Evolutionary conservation across 2,113 vertebrate species (phyloP).

Genomic region (Takifugu bimaculatus): DNA sequence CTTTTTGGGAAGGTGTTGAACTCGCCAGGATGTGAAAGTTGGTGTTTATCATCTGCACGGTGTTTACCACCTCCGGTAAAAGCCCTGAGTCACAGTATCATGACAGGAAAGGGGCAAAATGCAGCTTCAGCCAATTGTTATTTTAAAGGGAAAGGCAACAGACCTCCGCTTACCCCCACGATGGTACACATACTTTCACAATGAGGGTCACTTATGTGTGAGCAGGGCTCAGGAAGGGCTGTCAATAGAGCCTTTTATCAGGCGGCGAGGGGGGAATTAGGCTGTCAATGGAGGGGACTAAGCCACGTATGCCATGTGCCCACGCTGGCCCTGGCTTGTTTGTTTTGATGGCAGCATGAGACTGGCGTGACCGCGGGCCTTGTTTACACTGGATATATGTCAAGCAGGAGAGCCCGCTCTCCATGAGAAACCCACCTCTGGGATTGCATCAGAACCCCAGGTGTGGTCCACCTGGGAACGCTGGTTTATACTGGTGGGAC

Average conservation of each 20-base stretch:
- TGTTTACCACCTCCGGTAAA: slow-evolving; percentile 66
- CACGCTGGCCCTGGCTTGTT: slow-evolving; percentile 50
- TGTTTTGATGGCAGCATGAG: slow-evolving; percentile 71
- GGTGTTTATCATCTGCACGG: slow-evolving; percentile 10
- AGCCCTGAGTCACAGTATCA: slow-evolving; percentile 64
- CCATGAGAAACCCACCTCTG: slow-evolving; percentile 44
- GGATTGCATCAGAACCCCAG: slow-evolving; percentile 60
- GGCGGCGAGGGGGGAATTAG: slow-evolving; percentile 67
- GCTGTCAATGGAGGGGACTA: slow-evolving; percentile 67
- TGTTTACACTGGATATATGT: slow-evolving; percentile 69
- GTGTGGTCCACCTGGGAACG: slow-evolving; percentile 19
- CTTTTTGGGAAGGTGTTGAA: not conserved
- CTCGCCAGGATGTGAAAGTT: not conserved
- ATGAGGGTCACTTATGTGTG: slow-evolving; percentile 66
- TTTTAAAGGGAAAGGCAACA: slow-evolving; percentile 57
- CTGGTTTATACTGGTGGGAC: not conserved
- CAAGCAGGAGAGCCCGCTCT: slow-evolving; percentile 37
- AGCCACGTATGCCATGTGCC: slow-evolving; percentile 58
- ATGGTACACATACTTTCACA: slow-evolving; percentile 67
- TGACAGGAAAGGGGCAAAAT: slow-evolving; percentile 58
- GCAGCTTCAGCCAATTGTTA: slow-evolving; percentile 68
- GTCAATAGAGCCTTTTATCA: slow-evolving; percentile 74
- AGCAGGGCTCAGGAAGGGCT: slow-evolving; percentile 61
- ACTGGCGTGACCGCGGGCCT: slow-evolving; percentile 50
- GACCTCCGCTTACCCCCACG: slow-evolving; percentile 38